phyloP scores from a whole-genome alignment of 1,140 invertebrate species.

The Panulirus ornatus region DNA sequence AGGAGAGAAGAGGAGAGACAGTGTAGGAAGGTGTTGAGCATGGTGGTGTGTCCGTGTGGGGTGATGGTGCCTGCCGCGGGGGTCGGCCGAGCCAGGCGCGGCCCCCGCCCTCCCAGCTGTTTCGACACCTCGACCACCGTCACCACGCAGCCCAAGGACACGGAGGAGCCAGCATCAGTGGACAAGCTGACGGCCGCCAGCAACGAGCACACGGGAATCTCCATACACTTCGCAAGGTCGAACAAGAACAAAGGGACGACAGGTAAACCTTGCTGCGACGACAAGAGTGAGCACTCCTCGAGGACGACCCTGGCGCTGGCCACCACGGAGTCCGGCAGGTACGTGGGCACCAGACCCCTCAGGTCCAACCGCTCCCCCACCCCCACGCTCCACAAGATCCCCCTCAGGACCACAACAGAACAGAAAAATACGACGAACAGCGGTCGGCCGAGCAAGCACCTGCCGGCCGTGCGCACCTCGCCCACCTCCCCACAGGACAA shows the following conservation, averaged over 20 bases:
- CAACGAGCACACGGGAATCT: constrained; percentile 40
- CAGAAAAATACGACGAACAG: constrained; percentile 9
- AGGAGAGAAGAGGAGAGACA: not conserved
- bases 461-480: constrained; percentile 63
- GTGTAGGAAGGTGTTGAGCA: constrained; percentile 10
- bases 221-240: constrained; percentile 17
- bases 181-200: constrained; percentile 60
- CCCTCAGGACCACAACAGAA: constrained; percentile 32
- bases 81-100: constrained; percentile 21
- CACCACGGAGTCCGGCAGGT: constrained; percentile 67
- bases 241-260: constrained; percentile 64
- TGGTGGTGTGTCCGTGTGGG: constrained; percentile 70
- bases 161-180: constrained; percentile 61
- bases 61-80: constrained; percentile 63
- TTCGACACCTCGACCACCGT: constrained; percentile 55
- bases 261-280: constrained; percentile 30
- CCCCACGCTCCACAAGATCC: constrained; percentile 60
- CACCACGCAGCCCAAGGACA: constrained; percentile 67
- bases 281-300: constrained; percentile 51
- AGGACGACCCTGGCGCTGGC: constrained; percentile 63
- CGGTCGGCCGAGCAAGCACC: constrained; percentile 54
- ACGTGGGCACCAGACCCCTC: constrained; percentile 66
- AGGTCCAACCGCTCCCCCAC: constrained; percentile 64
- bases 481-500: constrained; percentile 54
- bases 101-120: constrained; percentile 39